Conservation (phyloP, 2,113 vertebrate species). For the Glaucidium brasilianum region DNA sequence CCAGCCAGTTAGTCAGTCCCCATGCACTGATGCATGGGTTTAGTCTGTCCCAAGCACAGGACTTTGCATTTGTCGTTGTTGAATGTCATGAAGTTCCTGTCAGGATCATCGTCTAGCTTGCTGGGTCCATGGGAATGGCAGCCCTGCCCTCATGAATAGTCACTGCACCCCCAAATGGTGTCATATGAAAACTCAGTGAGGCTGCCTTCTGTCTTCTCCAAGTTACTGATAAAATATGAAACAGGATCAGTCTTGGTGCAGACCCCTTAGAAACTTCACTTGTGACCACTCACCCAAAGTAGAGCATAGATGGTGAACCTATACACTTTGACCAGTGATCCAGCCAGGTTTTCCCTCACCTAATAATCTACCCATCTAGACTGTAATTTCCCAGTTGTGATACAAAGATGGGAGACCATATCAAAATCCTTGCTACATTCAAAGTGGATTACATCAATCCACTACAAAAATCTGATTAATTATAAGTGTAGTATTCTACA, state of each 20-base stretch:
- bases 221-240: neutral
- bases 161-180: neutral
- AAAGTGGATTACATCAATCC: neutral
- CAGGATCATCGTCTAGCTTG: neutral
- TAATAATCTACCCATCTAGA: neutral
- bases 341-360: neutral
- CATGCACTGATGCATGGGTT: fast-evolving
- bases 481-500: neutral
- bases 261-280: neutral
- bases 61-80: neutral
- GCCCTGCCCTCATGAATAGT: neutral
- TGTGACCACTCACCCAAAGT: neutral
- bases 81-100: neutral
- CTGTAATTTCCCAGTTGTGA: neutral
- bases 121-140: neutral
- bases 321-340: neutral
- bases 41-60: neutral
- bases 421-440: neutral
- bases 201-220: neutral
- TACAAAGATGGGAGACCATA: neutral
- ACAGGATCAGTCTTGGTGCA: neutral
- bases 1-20: neutral
- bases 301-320: neutral
- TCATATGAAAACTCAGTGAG: fast-evolving
- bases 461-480: neutral